phyloP scores from a whole-genome alignment of 2,888 invertebrate species.

The Hylaea fasciaria region DNA sequence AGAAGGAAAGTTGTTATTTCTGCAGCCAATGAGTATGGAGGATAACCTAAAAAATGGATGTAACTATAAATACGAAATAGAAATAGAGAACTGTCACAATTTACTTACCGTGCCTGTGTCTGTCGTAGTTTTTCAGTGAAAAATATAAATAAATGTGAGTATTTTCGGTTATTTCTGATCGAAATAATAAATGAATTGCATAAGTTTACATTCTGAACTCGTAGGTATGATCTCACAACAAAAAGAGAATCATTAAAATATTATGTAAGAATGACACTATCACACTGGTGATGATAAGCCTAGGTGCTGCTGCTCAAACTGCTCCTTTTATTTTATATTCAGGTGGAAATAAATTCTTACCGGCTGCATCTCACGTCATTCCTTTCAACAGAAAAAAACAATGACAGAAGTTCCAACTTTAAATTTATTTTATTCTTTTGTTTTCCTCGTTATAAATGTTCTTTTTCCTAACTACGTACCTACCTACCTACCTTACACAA shows the following conservation, averaged over 20 bases:
- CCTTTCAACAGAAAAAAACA: neutral
- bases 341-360: neutral
- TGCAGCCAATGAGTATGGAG: slow-evolving; percentile 11
- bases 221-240: neutral
- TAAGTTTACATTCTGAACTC: neutral
- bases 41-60: neutral
- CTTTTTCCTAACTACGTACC: no score
- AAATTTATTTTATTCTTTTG: slow-evolving; percentile 2
- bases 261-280: slow-evolving; percentile 56
- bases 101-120: slow-evolving; percentile 19
- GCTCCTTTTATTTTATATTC: neutral
- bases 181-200: neutral
- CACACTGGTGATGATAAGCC: slow-evolving; percentile 29
- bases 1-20: no score
- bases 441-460: neutral
- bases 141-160: slow-evolving; percentile 34
- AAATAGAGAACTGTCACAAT: slow-evolving; percentile 20
- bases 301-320: neutral
- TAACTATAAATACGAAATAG: neutral
- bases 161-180: slow-evolving; percentile 1
- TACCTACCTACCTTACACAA: no score
- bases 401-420: slow-evolving; percentile 3
- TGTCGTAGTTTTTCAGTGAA: slow-evolving; percentile 25
- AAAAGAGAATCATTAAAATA: slow-evolving; percentile 34
- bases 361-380: neutral